Evolutionary conservation across 2,888 invertebrate genomes (phyloP).

Genomic region (Spodoptera littoralis): DNA sequence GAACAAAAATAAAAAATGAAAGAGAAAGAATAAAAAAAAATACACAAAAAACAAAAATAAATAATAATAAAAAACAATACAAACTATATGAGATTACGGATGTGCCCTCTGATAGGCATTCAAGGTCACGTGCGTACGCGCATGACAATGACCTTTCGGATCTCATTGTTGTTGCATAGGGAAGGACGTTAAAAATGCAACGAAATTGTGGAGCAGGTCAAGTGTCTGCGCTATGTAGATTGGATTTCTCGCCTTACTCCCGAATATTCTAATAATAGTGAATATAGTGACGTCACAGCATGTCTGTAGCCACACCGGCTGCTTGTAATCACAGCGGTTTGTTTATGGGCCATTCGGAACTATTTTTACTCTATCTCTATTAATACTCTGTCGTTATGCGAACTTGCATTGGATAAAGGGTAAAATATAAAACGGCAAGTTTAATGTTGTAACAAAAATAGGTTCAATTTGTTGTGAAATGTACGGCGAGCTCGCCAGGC

Average conservation of each 20-base stretch:
- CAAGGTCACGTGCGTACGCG: constrained; percentile 79
- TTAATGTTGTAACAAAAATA: constrained; percentile 29
- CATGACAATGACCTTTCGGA: constrained; percentile 81
- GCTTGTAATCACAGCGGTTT: constrained; percentile 74
- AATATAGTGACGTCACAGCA: constrained; percentile 72
- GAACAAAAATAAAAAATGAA: constrained; percentile 80
- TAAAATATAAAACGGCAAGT: constrained; percentile 39
- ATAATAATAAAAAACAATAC: constrained; percentile 65
- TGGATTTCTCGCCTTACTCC: constrained; percentile 75
- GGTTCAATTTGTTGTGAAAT: constrained; percentile 38
- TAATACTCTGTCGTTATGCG: constrained; percentile 52
- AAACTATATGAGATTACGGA: constrained; percentile 59
- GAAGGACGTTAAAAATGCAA: constrained; percentile 66
- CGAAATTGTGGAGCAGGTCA: constrained; percentile 76
- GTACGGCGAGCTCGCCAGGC: constrained; percentile 39
- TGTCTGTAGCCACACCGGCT: constrained; percentile 78
- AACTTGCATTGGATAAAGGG: constrained; percentile 36
- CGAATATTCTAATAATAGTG: constrained; percentile 66
- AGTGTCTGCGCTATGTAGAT: constrained; percentile 68
- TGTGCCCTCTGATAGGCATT: constrained; percentile 62
- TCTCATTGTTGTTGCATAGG: constrained; percentile 71
- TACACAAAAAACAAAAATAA: constrained; percentile 54
- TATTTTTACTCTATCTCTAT: constrained; percentile 66
- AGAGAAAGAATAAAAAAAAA: constrained; percentile 70
- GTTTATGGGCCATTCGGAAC: constrained; percentile 78